Evolutionary conservation across 2,113 vertebrate species (phyloP).

Genomic region (Microtus pennsylvanicus): DNA sequence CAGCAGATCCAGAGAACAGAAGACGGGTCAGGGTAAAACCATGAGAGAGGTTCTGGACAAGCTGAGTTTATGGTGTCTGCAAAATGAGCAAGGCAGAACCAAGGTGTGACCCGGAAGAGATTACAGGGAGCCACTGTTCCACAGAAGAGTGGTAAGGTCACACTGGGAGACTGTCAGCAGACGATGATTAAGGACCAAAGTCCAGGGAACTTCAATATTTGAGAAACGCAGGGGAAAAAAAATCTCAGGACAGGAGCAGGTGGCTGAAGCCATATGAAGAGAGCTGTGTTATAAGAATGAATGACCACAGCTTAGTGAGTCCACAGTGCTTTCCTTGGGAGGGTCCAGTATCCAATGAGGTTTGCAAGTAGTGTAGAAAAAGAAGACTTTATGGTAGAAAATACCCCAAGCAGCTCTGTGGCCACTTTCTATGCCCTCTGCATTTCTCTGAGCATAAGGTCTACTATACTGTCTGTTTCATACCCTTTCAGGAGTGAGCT

Average conservation of each 20-base stretch:
- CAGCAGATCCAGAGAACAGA: neutral
- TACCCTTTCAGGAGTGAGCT: neutral
- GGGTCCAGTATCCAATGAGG: neutral
- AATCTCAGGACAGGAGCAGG: neutral
- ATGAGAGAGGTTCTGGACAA: neutral
- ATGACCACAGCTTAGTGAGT: neutral
- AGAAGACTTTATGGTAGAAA: neutral
- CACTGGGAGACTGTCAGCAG: neutral
- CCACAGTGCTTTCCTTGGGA: neutral
- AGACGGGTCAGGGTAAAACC: neutral
- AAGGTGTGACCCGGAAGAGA: neutral
- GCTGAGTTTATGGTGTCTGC: neutral
- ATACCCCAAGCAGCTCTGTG: neutral
- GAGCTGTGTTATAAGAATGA: neutral
- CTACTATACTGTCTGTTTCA: neutral
- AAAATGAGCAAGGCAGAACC: neutral
- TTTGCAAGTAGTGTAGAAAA: neutral
- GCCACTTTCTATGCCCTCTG: neutral
- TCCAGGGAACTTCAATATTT: neutral
- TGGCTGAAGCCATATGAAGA: neutral
- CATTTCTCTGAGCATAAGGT: neutral
- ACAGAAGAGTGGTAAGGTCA: neutral
- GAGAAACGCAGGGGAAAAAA: neutral
- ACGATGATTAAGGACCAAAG: neutral
- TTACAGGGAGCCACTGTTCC: neutral